phyloP scores from a whole-genome alignment of 1,140 invertebrate genomes.

The Papilio dardanus region DNA sequence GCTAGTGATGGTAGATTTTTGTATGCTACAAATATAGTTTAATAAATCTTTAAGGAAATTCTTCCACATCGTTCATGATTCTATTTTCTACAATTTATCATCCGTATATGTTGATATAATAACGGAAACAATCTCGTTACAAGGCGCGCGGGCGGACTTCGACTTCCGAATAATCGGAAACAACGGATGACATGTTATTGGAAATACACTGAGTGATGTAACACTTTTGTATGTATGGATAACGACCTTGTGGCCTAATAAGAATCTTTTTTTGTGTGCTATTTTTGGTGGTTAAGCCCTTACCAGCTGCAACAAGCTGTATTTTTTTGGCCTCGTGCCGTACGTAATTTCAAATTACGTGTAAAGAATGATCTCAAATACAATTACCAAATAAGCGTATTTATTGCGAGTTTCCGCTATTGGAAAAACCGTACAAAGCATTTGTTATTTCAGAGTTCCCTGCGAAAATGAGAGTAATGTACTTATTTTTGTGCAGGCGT shows the following conservation, averaged over 20 bases:
- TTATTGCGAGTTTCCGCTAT: too few relatives aligned
- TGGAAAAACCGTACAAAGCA: too few relatives aligned
- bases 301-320: background rate
- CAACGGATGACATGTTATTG: slow-evolving; percentile 13
- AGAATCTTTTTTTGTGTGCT: background rate
- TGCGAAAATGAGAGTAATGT: too few relatives aligned
- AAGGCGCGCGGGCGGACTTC: background rate
- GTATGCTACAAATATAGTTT: background rate
- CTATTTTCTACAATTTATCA: slow-evolving; percentile 11
- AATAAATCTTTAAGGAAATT: background rate
- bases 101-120: background rate
- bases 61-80: background rate
- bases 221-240: background rate
- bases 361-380: too few relatives aligned
- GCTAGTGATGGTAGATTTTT: background rate
- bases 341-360: background rate
- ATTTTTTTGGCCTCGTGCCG: background rate
- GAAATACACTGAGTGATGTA: background rate
- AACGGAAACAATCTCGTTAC: slow-evolving; percentile 22
- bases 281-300: background rate
- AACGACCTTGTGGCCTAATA: slow-evolving; percentile 3
- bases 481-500: too few relatives aligned
- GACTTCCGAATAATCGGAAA: slow-evolving; percentile 32
- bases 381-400: too few relatives aligned
- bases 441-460: too few relatives aligned